Conservation (phyloP, 2,797 vertebrate species). For the Oreochromis mossambicus region DNA sequence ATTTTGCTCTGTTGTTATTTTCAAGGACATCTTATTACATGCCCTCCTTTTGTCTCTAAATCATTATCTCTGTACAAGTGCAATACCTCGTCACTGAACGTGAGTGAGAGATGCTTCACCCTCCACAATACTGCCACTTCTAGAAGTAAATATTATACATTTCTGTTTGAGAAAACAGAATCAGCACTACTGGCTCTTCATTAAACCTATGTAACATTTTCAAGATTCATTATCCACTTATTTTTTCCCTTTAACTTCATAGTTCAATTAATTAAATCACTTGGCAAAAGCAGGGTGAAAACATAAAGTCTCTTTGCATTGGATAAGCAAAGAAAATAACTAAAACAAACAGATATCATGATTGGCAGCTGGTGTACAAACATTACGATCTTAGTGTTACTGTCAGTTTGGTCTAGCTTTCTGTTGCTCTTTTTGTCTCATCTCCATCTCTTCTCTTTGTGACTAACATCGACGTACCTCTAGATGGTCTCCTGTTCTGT, state of each 20-base stretch:
- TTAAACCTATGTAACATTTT: background rate
- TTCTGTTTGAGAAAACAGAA: background rate
- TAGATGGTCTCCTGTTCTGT: slow-evolving; percentile 87
- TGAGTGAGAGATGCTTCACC: background rate
- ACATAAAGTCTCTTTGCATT: background rate
- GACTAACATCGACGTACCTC: slow-evolving; percentile 82
- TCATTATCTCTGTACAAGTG: background rate
- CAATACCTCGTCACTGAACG: background rate
- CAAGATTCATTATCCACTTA: background rate
- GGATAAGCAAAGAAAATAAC: background rate
- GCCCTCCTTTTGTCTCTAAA: slow-evolving; percentile 8
- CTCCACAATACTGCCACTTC: background rate
- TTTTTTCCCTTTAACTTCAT: background rate
- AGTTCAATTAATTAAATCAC: background rate
- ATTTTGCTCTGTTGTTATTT: slow-evolving; percentile 31
- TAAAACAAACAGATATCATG: background rate
- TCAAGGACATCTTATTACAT: slow-evolving; percentile 51
- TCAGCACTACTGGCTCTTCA: background rate
- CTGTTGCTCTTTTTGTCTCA: slow-evolving; percentile 9
- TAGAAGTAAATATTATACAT: background rate
- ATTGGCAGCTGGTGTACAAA: background rate
- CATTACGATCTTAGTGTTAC: background rate
- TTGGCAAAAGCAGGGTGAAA: background rate
- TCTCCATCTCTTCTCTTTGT: slow-evolving; percentile 4
- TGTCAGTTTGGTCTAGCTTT: background rate